phyloP scores from a whole-genome alignment of 2,888 invertebrate species.

The Polydrusus cervinus region DNA sequence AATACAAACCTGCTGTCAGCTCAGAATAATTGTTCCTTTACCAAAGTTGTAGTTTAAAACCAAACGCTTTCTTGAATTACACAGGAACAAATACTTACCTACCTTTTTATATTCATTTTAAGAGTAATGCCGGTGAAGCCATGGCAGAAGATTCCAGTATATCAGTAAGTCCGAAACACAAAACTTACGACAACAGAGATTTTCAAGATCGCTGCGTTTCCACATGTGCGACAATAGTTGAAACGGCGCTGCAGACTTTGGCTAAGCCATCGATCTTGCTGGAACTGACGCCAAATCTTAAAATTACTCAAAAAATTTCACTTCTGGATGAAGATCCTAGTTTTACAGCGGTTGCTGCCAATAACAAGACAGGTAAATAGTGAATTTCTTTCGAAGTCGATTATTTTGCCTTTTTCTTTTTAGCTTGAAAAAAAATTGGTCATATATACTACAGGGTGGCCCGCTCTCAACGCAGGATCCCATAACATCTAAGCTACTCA shows the following conservation, averaged over 20 bases:
- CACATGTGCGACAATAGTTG: slow-evolving; percentile 18
- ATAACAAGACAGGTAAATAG: slow-evolving; percentile 73
- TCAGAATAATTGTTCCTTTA: too few relatives aligned
- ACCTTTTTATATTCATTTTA: too few relatives aligned
- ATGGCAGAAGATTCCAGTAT: slow-evolving; percentile 78
- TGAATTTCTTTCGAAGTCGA: too few relatives aligned
- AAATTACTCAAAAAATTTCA: slow-evolving; percentile 72
- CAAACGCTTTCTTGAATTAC: too few relatives aligned
- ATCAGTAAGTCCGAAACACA: slow-evolving; percentile 74
- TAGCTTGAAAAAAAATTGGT: too few relatives aligned
- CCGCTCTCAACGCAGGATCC: too few relatives aligned
- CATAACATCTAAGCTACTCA: too few relatives aligned
- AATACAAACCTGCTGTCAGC: too few relatives aligned
- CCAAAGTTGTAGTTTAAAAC: too few relatives aligned
- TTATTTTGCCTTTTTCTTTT: too few relatives aligned
- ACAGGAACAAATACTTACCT: too few relatives aligned
- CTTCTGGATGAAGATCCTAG: slow-evolving; percentile 83
- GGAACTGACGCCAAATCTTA: slow-evolving; percentile 43
- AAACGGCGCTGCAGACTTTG: slow-evolving; percentile 58
- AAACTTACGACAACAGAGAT: slow-evolving; percentile 58
- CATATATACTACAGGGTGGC: not conserved
- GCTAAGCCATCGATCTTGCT: slow-evolving; percentile 21
- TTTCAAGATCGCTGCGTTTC: not conserved
- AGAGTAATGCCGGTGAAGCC: slow-evolving; percentile 76
- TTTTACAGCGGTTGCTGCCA: slow-evolving; percentile 83